phyloP scores from a whole-genome alignment of 2,888 invertebrate species.

The Balanococcus diminutus region DNA sequence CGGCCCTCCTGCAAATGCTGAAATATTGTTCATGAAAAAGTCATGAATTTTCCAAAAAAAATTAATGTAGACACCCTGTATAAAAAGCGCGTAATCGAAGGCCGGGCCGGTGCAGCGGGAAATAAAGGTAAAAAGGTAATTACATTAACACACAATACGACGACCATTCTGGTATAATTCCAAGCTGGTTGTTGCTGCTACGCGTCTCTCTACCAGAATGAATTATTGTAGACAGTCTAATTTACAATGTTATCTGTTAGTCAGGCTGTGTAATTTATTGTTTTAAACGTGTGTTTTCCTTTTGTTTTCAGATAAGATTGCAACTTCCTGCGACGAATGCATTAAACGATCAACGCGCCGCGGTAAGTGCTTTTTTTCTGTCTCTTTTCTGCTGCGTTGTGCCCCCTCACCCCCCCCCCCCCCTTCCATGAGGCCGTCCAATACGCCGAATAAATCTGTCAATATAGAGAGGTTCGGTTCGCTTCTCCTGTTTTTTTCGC shows the following conservation, averaged over 20 bases:
- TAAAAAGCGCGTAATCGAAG: background rate
- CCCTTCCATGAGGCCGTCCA: background rate
- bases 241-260: conserved; percentile 55
- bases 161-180: conserved; percentile 54
- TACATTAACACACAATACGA: conserved; percentile 53
- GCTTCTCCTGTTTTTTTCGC: too few relatives aligned
- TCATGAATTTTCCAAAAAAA: too few relatives aligned
- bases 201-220: conserved; percentile 45
- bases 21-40: too few relatives aligned
- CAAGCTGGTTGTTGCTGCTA: conserved; percentile 8
- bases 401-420: background rate
- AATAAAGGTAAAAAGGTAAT: conserved; percentile 46
- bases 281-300: conserved; percentile 50
- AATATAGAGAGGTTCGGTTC: too few relatives aligned
- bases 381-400: background rate
- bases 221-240: conserved; percentile 54
- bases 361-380: background rate
- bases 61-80: too few relatives aligned
- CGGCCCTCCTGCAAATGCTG: too few relatives aligned
- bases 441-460: background rate
- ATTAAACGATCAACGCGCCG: conserved; percentile 24
- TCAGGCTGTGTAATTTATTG: conserved; percentile 50
- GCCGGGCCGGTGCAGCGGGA: background rate
- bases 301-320: conserved; percentile 50
- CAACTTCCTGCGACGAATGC: conserved; percentile 55